Conservation (phyloP, 2,113 vertebrate species). For the Microtus pennsylvanicus region DNA sequence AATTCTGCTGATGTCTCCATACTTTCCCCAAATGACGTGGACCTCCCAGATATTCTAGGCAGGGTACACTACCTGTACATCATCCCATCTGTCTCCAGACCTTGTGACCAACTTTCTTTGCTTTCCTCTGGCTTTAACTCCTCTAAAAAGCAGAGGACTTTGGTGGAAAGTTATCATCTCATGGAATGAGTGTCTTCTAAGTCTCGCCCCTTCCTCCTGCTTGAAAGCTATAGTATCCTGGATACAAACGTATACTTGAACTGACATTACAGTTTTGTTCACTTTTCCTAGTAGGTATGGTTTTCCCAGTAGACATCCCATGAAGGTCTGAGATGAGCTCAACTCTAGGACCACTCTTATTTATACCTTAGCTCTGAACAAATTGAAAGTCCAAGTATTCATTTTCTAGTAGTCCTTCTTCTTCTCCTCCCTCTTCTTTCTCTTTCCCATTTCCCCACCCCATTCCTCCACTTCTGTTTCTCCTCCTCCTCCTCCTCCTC, state of each 20-base stretch:
- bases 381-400: neutral
- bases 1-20: neutral
- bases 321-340: neutral
- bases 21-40: neutral
- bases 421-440: neutral
- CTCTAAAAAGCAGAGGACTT: neutral
- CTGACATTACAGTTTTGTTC: neutral
- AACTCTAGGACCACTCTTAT: neutral
- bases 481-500: accelerated
- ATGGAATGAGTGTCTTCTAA: neutral
- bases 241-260: neutral
- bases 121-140: neutral
- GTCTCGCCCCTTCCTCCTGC: neutral
- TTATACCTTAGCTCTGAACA: neutral
- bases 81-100: neutral
- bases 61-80: neutral
- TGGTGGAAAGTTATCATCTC: neutral
- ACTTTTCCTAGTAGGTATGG: neutral
- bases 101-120: neutral
- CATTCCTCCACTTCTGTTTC: too few relatives aligned
- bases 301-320: neutral
- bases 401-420: neutral
- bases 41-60: neutral
- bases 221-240: neutral
- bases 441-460: neutral